Conservation (phyloP, 1,140 invertebrate species). For the Diachasmimorpha longicaudata region DNA sequence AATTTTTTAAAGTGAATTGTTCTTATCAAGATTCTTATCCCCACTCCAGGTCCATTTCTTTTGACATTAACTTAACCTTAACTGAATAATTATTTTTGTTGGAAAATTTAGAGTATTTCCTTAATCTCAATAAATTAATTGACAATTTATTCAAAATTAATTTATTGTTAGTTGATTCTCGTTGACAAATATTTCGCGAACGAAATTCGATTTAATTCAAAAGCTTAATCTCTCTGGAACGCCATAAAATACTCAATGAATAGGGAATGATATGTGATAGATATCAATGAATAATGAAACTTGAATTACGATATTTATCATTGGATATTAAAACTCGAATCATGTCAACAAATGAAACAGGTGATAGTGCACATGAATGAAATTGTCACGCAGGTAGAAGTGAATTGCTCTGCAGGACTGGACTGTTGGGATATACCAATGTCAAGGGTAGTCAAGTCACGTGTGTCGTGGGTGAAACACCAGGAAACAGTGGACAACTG, state of each 20-base stretch:
- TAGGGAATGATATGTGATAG: not conserved
- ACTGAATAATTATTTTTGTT: no score
- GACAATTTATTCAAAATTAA: no score
- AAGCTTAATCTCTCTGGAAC: no score
- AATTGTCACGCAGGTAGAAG: not conserved
- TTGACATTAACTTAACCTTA: no score
- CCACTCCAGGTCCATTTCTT: no score
- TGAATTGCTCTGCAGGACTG: not conserved
- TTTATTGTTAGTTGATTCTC: no score
- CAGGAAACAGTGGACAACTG: not conserved
- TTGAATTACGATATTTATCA: not conserved
- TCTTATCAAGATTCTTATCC: no score
- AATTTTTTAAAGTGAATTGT: no score
- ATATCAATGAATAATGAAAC: not conserved
- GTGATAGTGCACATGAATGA: not conserved
- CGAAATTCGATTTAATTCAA: no score
- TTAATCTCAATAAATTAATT: no score
- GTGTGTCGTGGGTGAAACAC: not conserved
- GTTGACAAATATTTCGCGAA: no score
- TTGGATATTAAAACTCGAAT: not conserved
- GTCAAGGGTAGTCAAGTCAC: not conserved
- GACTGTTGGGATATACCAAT: not conserved
- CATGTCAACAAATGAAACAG: not conserved
- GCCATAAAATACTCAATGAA: not conserved
- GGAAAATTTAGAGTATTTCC: no score